Evolutionary conservation across 2,113 vertebrate species (phyloP), one percentile per base, ranked within the genome.

Genomic region (Stomatorhinus ivindoensis): DNA sequence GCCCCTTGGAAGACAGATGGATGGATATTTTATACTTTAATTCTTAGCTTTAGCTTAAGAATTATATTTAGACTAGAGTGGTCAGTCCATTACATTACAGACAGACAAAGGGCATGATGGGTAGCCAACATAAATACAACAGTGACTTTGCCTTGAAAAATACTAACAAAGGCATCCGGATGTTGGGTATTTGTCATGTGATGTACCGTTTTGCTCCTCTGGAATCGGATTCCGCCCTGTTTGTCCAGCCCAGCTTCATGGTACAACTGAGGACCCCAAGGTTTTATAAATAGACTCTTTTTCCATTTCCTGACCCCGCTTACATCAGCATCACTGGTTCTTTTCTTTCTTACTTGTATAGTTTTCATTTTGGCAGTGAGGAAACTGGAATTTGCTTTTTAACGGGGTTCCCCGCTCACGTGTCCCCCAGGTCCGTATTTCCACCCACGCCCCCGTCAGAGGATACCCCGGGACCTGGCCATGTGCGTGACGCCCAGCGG

Each of bases 401-500:
- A 80, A 80, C 21, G 46, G 42, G 46, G 8, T 3, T 82, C 17
- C 31, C 51, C 21, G n/a, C 31, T 85, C 44, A 6, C 48, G 88
- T 91, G 31, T 93, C 90, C 87, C 10, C 11, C 93, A 99, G 98
- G 98, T 89, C 98, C 98, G 3, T 99, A 99, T 93, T 99, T 97
- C 95, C 98, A 97, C 93, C 97, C 98, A 0, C 97, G 98, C 27
- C 98, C 98, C 0, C 96, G 98, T 69, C 98, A 99, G 94, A 96
- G 97, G 85, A 99, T 99, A 91, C 98, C 98, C 3, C 96, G 98
- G 0, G 98, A 99, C 92, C 94, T 99, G 88, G 98, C 98, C 90
- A 99, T 99, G 98, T 99, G 98, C 0, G 98, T 99, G 88, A 99
- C 98, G 0, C 98, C 98, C 90, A 99, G 98, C 0, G 98, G 98